A percentile compares a stretch with the other conserved stretches of the same genome.
These are phyloP conservation scores for Aplidium turbinatum DNA, from an alignment of 23 tunicate species.

Conservation along the genomic window DNA sequence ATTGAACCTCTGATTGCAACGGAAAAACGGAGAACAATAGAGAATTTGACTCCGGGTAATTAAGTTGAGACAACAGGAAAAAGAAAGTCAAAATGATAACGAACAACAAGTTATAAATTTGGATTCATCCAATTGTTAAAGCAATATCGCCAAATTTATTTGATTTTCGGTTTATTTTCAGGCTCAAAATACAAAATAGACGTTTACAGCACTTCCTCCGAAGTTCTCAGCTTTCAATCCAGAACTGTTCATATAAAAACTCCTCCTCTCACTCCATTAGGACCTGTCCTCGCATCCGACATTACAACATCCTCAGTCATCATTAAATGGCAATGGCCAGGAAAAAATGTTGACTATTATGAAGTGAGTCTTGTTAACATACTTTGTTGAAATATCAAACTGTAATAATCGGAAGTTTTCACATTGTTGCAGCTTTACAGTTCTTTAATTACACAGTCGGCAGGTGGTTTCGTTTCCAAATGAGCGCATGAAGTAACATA, in stretches of 20 bases:
- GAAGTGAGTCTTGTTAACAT: slow-evolving; percentile 68
- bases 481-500: no score
- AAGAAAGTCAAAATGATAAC: background rate
- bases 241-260: slow-evolving; percentile 41
- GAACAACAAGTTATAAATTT: background rate
- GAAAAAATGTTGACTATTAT: slow-evolving; percentile 56
- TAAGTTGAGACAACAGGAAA: no score
- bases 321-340: slow-evolving; percentile 64
- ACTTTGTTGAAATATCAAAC: no score
- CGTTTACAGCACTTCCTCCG: slow-evolving; percentile 63
- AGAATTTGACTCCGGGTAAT: slow-evolving; percentile 66
- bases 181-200: slow-evolving; percentile 59
- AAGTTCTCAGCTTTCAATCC: slow-evolving; percentile 66
- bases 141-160: no score
- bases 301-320: slow-evolving; percentile 35
- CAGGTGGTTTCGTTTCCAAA: no score
- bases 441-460: no score
- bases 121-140: background rate
- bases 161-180: no score
- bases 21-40: slow-evolving; percentile 44
- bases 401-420: no score
- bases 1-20: slow-evolving; percentile 16
- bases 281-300: slow-evolving; percentile 35
- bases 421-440: no score
- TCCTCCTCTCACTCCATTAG: slow-evolving; percentile 64